phyloP scores from a whole-genome alignment of 2,888 invertebrate species.

The Hypsopygia costalis region DNA sequence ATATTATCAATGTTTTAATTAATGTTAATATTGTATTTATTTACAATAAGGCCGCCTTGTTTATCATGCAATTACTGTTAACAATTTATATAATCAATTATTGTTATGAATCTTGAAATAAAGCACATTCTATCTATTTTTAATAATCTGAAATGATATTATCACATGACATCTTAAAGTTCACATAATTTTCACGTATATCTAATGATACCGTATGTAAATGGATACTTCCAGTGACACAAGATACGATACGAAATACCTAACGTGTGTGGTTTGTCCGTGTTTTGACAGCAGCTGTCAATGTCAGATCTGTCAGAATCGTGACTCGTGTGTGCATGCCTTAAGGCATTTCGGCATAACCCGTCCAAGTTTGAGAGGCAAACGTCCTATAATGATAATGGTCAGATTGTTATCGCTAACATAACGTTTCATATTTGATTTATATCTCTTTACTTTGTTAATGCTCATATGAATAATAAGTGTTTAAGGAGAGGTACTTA shows the following conservation, averaged over 20 bases:
- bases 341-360: constrained; percentile 5
- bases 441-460: background rate
- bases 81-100: too few relatives aligned
- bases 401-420: background rate
- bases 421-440: background rate
- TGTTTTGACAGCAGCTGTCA: constrained; percentile 65
- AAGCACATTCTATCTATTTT: too few relatives aligned
- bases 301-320: constrained; percentile 38
- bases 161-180: too few relatives aligned
- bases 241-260: constrained; percentile 26
- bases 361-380: background rate
- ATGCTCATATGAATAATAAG: background rate
- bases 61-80: too few relatives aligned
- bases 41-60: too few relatives aligned
- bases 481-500: too few relatives aligned
- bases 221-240: constrained; percentile 16
- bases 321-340: constrained; percentile 13
- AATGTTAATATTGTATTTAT: too few relatives aligned
- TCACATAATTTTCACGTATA: too few relatives aligned
- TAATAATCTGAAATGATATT: too few relatives aligned
- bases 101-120: too few relatives aligned
- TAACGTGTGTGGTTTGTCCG: constrained; percentile 42
- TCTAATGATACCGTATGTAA: background rate
- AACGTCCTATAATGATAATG: background rate
- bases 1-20: too few relatives aligned